These are phyloP conservation scores for Nezara viridula DNA, from an alignment of 2,888 invertebrate species.

Conservation along the genomic window DNA sequence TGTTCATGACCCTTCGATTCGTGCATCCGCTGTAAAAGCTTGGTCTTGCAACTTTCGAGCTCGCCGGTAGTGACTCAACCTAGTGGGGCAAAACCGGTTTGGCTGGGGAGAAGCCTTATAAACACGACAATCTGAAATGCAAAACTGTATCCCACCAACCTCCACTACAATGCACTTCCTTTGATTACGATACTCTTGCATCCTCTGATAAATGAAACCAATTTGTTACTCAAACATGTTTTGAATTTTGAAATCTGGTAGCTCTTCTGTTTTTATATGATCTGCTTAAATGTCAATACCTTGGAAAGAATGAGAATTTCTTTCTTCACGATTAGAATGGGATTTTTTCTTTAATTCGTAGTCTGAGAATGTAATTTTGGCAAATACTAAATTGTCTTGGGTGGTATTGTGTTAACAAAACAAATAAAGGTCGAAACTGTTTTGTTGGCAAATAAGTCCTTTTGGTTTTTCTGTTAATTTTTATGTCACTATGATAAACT, in stretches of 20 bases:
- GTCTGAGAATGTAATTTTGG: no score
- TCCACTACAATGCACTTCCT: not conserved
- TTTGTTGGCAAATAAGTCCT: no score
- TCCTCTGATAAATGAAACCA: not conserved
- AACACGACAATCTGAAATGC: constrained; percentile 31
- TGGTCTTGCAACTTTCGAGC: not conserved
- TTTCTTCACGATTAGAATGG: no score
- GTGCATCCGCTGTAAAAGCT: not conserved
- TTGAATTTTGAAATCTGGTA: not conserved
- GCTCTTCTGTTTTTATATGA: not conserved
- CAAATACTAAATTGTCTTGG: no score
- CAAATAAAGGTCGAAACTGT: no score
- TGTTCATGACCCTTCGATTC: not conserved
- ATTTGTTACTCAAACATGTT: not conserved
- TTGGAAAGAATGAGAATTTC: not conserved
- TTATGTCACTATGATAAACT: no score
- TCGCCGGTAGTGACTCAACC: not conserved
- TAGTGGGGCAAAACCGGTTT: constrained; percentile 28
- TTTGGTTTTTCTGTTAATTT: no score
- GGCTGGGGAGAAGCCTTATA: not conserved
- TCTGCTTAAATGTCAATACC: not conserved
- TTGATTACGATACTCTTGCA: not conserved
- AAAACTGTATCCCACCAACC: constrained; percentile 13
- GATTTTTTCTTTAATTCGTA: no score
- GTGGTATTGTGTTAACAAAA: no score